A percentile compares a stretch with the other conserved stretches of the same genome.
Evolutionary conservation across 2,797 vertebrate species (phyloP).

Genomic region (Sebastes elongatus): DNA sequence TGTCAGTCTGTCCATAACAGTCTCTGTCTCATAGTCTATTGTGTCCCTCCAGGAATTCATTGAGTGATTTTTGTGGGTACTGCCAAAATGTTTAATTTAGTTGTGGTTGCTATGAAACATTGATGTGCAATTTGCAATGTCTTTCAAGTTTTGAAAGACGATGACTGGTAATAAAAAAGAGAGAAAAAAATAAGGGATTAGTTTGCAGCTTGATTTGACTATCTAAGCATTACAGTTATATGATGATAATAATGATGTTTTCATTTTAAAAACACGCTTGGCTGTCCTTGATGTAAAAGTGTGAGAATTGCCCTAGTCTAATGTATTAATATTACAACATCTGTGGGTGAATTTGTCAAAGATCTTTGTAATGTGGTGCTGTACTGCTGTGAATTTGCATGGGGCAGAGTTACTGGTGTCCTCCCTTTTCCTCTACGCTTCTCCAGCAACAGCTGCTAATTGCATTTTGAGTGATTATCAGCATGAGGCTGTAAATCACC

Average conservation of each 20-base stretch:
- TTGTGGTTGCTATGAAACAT: slow-evolving; percentile 46
- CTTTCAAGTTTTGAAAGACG: slow-evolving; percentile 33
- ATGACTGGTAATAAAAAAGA: slow-evolving; percentile 11
- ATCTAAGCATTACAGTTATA: background rate
- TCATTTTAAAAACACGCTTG: background rate
- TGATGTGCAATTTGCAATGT: slow-evolving; percentile 42
- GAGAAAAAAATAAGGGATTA: background rate
- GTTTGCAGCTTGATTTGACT: slow-evolving; percentile 21
- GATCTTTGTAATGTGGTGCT: background rate
- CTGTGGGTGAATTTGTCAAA: background rate
- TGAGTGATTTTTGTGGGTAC: slow-evolving; percentile 33
- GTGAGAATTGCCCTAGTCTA: background rate
- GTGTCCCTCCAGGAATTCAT: slow-evolving; percentile 55
- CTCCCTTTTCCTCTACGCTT: slow-evolving; percentile 24
- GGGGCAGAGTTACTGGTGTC: slow-evolving; percentile 32
- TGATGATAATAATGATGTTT: background rate
- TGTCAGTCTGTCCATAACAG: slow-evolving; percentile 59
- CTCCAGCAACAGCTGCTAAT: slow-evolving; percentile 68
- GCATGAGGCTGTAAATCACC: slow-evolving; percentile 65
- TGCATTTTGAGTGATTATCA: slow-evolving; percentile 78
- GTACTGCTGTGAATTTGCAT: slow-evolving; percentile 58
- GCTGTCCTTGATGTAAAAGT: background rate
- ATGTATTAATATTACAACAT: background rate
- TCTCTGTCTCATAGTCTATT: slow-evolving; percentile 59
- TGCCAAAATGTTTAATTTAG: slow-evolving; percentile 65